Evolutionary conservation across 2,797 vertebrate species (phyloP), one percentile per base, ranked within the genome.

Genomic region (Limnodromus scolopaceus): DNA sequence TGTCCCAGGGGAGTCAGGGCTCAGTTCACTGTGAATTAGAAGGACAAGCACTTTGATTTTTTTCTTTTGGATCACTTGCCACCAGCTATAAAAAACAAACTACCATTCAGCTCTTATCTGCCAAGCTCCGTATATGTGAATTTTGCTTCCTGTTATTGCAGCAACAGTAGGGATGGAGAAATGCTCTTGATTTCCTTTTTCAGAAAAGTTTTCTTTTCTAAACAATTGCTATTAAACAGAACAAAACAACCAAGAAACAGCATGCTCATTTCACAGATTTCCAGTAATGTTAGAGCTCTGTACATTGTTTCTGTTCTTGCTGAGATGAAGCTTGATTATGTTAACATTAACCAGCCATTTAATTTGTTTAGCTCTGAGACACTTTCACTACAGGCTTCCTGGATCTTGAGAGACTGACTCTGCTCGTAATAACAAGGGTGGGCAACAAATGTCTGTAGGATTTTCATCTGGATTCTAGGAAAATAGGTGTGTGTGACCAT

Each of bases 101-200:
- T 93, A 74, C 96, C 94, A 93, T 97, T 97, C 96, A 97, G 85
- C 96, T 98, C 99, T 99, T 99, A 99, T 99, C 99, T 99, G 97
- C 96, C 96, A 96, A 97, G 91, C 97, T 98, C 98, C 98, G 99
- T 98, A 98, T 98, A 98, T 97, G 97, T 79, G 97, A 96, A 97
- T 97, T 97, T 98, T 86, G 98, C 98, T 99, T 99, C 99, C 99
- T 99, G 99, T 99, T 99, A 98, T 99, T 99, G 98, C 98, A 94
- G 97, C 76, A 95, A 93, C 71, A 0, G 49, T 93, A 93, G 95
- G 97, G 97, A 97, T 97, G 97, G 97, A 98, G 97, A 98, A 98
- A 98, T 24, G 82, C 91, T 98, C 94, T 97, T 81, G 57, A 97
- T 98, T 98, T 98, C 98, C 98, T 98, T 97, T 97, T 97, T 76